Percentiles rank a stretch among this genome's conserved stretches.
phyloP scores from a whole-genome alignment of 2,888 invertebrate species.

The Hemicrepidius hirtus region DNA sequence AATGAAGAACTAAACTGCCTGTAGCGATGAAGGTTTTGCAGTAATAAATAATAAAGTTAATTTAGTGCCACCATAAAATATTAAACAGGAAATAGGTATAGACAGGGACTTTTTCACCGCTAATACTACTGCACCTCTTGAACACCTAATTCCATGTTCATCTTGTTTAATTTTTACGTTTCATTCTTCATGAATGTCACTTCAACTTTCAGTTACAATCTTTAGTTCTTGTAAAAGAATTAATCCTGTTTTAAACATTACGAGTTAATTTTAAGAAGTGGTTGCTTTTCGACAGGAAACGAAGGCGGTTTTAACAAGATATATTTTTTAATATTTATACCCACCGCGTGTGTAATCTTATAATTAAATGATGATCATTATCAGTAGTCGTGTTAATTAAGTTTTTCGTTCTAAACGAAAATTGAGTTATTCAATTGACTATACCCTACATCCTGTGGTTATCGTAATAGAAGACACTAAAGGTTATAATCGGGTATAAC shows the following conservation, averaged over 20 bases:
- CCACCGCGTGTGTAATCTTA: background rate
- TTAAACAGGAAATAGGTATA: no score
- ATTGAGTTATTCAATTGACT: conserved; percentile 19
- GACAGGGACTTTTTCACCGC: no score
- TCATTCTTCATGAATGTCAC: no score
- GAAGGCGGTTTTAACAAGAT: background rate
- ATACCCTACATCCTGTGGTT: conserved; percentile 8
- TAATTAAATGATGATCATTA: conserved; percentile 13
- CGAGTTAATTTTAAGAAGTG: background rate
- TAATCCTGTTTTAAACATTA: background rate
- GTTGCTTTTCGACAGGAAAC: background rate
- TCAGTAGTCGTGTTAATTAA: conserved; percentile 1
- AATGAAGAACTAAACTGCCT: no score
- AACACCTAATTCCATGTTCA: no score
- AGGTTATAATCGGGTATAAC: no score
- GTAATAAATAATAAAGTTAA: no score
- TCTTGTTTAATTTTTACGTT: no score
- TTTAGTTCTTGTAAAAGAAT: background rate
- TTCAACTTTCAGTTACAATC: no score
- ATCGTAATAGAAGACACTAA: conserved; percentile 14
- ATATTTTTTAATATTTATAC: background rate
- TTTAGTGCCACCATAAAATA: no score
- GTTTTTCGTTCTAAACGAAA: conserved; percentile 16
- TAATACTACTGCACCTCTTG: no score
- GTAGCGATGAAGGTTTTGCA: no score